A percentile compares a stretch with the other conserved stretches of the same genome.
Conservation (phyloP, 2,797 vertebrate species). For the Myotis vivesi region DNA sequence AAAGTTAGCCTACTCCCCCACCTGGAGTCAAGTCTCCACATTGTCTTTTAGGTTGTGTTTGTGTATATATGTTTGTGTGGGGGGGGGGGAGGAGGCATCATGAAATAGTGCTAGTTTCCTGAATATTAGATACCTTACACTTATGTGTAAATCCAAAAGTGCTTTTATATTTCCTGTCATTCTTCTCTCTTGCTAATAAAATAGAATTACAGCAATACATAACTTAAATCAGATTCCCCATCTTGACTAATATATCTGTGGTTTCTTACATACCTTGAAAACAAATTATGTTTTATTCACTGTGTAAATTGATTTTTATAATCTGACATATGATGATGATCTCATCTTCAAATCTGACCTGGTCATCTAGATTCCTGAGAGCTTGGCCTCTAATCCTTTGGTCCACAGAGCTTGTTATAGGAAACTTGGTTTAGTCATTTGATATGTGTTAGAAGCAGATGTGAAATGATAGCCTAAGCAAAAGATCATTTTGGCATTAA, state of each 20-base stretch:
- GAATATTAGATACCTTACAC: slow-evolving; percentile 47
- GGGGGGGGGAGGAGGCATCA: too few species aligned
- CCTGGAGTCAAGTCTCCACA: slow-evolving; percentile 7
- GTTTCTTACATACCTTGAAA: slow-evolving; percentile 50
- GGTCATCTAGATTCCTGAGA: slow-evolving; percentile 63
- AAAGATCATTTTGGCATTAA: slow-evolving; percentile 60
- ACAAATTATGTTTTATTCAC: slow-evolving; percentile 33
- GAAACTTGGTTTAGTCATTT: slow-evolving; percentile 67
- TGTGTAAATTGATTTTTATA: slow-evolving; percentile 55
- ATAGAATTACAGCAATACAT: slow-evolving; percentile 24
- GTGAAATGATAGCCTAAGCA: slow-evolving; percentile 56
- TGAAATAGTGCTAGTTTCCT: slow-evolving; percentile 53
- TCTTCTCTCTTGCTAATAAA: slow-evolving; percentile 37
- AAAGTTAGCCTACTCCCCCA: slow-evolving; percentile 44
- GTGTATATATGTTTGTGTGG: background rate
- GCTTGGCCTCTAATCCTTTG: slow-evolving; percentile 58
- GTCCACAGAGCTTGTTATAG: slow-evolving; percentile 55
- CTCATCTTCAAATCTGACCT: slow-evolving; percentile 58
- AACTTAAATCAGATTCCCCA: slow-evolving; percentile 47
- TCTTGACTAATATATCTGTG: slow-evolving; percentile 19
- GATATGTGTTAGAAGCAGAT: slow-evolving; percentile 66
- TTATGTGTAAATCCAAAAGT: slow-evolving; percentile 35
- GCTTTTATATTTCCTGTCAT: slow-evolving; percentile 43
- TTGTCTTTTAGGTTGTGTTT: background rate
- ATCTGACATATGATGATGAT: slow-evolving; percentile 44